These are phyloP conservation scores for Staurois parvus DNA, from an alignment of 2,797 vertebrate genomes.

Conservation along the genomic window DNA sequence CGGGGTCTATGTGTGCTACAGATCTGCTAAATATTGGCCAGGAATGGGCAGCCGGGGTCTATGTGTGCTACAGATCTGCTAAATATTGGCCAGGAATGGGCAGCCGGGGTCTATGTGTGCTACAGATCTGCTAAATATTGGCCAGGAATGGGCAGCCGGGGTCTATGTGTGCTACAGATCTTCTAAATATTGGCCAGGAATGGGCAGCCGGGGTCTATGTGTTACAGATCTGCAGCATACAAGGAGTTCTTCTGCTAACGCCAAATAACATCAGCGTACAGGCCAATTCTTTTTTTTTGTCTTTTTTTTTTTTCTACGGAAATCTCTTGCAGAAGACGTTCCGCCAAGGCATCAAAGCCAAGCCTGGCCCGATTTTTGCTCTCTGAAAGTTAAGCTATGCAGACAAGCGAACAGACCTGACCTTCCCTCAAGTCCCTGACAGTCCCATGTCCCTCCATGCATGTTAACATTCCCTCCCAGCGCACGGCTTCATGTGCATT, in stretches of 20 bases:
- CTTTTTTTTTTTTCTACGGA: no score
- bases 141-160: neutral
- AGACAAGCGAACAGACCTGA: neutral
- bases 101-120: no score
- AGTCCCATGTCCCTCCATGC: neutral
- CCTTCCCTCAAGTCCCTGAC: neutral
- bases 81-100: no score
- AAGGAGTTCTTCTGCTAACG: neutral
- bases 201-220: neutral
- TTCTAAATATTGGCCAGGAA: neutral
- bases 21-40: no score
- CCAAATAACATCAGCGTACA: no score
- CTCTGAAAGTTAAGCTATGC: neutral
- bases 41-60: no score
- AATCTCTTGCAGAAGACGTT: no score
- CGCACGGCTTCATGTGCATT: neutral
- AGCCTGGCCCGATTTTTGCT: neutral
- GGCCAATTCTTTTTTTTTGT: no score
- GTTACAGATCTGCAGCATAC: accelerated
- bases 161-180: neutral
- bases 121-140: neutral
- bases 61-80: neutral
- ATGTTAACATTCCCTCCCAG: neutral
- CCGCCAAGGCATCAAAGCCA: no score
- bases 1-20: no score